phyloP scores from a whole-genome alignment of 1,140 invertebrate genomes.

The Drosophila guanche region DNA sequence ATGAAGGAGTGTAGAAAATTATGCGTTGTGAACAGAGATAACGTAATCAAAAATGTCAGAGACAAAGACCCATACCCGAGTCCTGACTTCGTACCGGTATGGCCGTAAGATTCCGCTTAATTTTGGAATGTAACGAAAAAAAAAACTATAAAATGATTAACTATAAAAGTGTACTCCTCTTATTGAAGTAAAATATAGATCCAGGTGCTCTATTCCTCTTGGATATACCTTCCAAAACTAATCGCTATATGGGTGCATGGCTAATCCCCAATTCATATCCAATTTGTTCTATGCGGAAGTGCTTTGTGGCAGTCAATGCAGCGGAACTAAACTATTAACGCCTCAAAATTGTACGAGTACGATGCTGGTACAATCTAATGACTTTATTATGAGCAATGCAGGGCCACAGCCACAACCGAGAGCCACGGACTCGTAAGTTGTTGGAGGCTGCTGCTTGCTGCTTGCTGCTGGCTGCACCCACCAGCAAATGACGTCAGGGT shows the following conservation, averaged over 20 bases:
- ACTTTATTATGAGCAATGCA: slow-evolving; percentile 79
- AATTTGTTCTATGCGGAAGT: slow-evolving; percentile 65
- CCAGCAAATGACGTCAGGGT: slow-evolving; percentile 75
- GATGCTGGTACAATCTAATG: slow-evolving; percentile 73
- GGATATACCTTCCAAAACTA: too few relatives aligned
- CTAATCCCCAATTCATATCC: slow-evolving; percentile 39
- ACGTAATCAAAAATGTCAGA: too few relatives aligned
- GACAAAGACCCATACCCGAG: too few relatives aligned
- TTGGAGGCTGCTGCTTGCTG: slow-evolving; percentile 36
- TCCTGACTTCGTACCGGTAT: too few relatives aligned
- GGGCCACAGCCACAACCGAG: slow-evolving; percentile 38
- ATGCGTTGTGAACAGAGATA: slow-evolving; percentile 1
- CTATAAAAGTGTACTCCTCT: too few relatives aligned
- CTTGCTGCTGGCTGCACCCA: slow-evolving; percentile 61
- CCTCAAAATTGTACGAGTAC: slow-evolving; percentile 47
- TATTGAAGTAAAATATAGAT: too few relatives aligned
- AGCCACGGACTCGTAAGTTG: slow-evolving; percentile 32
- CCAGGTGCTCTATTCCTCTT: too few relatives aligned
- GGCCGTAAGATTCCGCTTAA: background rate
- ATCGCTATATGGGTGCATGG: slow-evolving; percentile 30
- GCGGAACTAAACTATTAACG: slow-evolving; percentile 79
- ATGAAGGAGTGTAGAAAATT: slow-evolving; percentile 4
- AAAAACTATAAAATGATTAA: too few relatives aligned
- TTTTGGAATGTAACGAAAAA: background rate
- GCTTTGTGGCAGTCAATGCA: slow-evolving; percentile 56